phyloP scores from a whole-genome alignment of 2,797 vertebrate species.

The Mastacembelus armatus region DNA sequence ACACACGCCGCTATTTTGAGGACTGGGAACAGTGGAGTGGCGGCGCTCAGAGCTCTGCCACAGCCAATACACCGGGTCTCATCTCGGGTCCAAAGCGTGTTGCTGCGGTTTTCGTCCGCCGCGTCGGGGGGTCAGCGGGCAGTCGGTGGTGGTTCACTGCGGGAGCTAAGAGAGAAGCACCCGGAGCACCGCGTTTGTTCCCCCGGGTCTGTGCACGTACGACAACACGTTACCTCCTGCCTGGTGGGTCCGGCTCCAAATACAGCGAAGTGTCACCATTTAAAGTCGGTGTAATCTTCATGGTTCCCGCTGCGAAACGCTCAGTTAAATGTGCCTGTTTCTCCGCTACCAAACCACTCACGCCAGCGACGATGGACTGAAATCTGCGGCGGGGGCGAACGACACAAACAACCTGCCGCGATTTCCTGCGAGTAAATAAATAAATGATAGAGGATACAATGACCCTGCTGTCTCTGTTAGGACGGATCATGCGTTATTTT shows the following conservation, averaged over 20 bases:
- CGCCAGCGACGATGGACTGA: constrained; percentile 76
- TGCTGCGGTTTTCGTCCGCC: neutral
- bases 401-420: constrained; percentile 72
- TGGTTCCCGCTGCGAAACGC: constrained; percentile 22
- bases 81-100: constrained; percentile 12
- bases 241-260: constrained; percentile 3
- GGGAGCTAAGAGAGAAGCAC: constrained; percentile 53
- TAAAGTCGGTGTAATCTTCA: neutral
- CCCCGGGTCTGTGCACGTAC: neutral
- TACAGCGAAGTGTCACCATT: constrained; percentile 34
- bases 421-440: constrained; percentile 65
- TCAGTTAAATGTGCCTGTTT: constrained; percentile 55
- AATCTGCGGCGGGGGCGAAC: constrained; percentile 58
- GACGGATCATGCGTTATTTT: constrained; percentile 99
- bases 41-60: constrained; percentile 8
- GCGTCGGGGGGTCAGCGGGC: constrained; percentile 50
- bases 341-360: constrained; percentile 25
- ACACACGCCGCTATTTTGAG: constrained; percentile 60
- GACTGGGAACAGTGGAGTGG: constrained; percentile 30
- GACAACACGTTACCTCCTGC: constrained; percentile 9
- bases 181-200: constrained; percentile 19
- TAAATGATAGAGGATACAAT: constrained; percentile 96
- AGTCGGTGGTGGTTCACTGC: constrained; percentile 55
- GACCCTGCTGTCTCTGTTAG: constrained; percentile 99
- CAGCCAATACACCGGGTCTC: constrained; percentile 7